Evolutionary conservation across 2,888 invertebrate species (phyloP), one percentile per base, ranked within the genome.

Genomic region (Norana najaformis): DNA sequence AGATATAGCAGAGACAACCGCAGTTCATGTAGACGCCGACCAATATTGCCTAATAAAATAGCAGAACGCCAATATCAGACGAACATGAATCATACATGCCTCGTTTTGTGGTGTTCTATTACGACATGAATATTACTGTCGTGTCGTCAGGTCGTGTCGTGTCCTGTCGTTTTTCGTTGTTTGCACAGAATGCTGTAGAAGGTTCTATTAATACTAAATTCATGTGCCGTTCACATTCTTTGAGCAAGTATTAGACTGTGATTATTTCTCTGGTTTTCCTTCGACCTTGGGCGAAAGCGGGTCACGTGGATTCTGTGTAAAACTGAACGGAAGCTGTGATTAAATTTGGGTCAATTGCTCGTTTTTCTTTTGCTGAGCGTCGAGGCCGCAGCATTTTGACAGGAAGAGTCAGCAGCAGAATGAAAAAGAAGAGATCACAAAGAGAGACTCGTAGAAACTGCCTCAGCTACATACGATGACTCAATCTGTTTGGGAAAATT

Each of bases 81-180:
- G 69, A 69, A 69, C 30, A 69, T 69, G 69, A 69, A 69, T 69
- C 69, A n/a, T 69, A n/a, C n/a, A 69, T 69, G 69, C n/a, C n/a
- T 69, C 69, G 69, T 69, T 69, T n/a, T n/a, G 69, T 69, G 30
- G 30, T 69, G 69, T 69, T 13, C 30, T n/a, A n/a, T 69, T 5
- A 11, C 30, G 69, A 30, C 69, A 69, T 69, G n/a, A 69, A 69
- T n/a, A n/a, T n/a, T n/a, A n/a, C 30, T 69, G 69, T n/a, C 69
- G 69, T 69, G 69, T 69, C 69, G 69, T 69, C 11, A n/a, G n/a
- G 69, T n/a, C 30, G 11, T 69, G 30, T 69, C 69, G 69, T 69
- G 69, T n/a, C 69, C 69, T n/a, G 4, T 8, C n/a, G 11, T 69
- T 69, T 69, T 69, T n/a, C 69, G n/a, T 30, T 69, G 69, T 69